Conservation (phyloP, 2,113 vertebrate genomes). For the Procavia capensis region DNA sequence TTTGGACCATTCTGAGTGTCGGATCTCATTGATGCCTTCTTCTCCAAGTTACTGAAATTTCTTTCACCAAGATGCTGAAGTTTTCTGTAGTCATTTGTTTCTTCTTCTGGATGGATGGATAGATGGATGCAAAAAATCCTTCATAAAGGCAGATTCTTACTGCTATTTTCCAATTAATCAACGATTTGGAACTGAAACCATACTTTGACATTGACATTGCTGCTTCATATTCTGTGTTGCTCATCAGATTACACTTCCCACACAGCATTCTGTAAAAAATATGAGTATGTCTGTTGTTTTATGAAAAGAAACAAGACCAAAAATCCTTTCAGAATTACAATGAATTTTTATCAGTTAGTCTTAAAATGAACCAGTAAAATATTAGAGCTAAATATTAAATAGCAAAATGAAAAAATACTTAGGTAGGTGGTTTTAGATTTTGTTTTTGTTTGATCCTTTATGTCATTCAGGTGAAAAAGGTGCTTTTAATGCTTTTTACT, state of each 20-base stretch:
- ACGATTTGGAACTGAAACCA: background rate
- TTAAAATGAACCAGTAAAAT: background rate
- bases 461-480: background rate
- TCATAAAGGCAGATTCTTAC: background rate
- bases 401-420: background rate
- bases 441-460: background rate
- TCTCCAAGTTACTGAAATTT: background rate
- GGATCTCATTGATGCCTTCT: background rate
- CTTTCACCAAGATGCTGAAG: background rate
- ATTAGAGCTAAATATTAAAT: background rate
- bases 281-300: background rate
- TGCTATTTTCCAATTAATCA: slow-evolving; percentile 29
- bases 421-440: background rate
- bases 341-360: slow-evolving; percentile 44
- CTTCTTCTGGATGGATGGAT: background rate
- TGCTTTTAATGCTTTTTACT: slow-evolving; percentile 11
- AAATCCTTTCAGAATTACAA: slow-evolving; percentile 11
- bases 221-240: background rate
- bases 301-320: slow-evolving; percentile 6
- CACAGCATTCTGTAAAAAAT: background rate
- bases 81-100: slow-evolving; percentile 3
- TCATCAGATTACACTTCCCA: slow-evolving; percentile 11
- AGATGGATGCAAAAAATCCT: background rate
- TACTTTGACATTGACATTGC: slow-evolving; percentile 27
- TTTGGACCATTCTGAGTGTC: slow-evolving; percentile 18